Percentiles rank a stretch among this genome's conserved stretches.
phyloP scores from a whole-genome alignment of 2,797 vertebrate species.

The Syndactyla subalaris region DNA sequence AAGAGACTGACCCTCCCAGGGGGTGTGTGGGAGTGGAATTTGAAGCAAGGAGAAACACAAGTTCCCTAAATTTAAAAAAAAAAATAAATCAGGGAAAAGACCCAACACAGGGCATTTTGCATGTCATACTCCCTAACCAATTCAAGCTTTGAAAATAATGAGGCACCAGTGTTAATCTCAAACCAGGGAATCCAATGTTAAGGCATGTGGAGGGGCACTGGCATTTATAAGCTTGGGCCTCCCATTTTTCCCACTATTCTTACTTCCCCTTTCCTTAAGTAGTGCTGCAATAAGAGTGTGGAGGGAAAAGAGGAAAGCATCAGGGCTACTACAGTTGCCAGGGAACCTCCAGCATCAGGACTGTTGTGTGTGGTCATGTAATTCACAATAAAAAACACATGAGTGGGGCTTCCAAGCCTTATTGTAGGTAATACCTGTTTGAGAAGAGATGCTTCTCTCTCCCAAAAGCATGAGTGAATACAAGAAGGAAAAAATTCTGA shows the following conservation, averaged over 20 bases:
- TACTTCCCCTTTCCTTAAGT: background rate
- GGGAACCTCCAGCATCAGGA: background rate
- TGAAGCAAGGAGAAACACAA: background rate
- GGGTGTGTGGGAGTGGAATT: fast-evolving
- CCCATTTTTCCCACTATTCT: background rate
- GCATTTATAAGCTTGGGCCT: background rate
- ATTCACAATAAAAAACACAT: fast-evolving
- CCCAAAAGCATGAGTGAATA: background rate
- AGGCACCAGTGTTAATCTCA: background rate
- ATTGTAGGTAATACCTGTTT: background rate
- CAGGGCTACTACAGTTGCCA: background rate
- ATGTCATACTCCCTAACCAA: background rate
- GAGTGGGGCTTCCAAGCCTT: background rate
- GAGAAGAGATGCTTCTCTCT: background rate
- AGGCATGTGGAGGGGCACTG: background rate
- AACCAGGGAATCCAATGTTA: background rate
- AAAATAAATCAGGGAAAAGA: background rate
- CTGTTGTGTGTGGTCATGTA: fast-evolving
- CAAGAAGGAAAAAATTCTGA: background rate
- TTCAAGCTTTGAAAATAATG: background rate
- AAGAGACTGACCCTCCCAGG: background rate
- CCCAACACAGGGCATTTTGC: background rate
- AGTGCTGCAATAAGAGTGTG: background rate
- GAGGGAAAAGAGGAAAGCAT: background rate
- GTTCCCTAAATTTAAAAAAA: background rate